phyloP scores from a whole-genome alignment of 2,888 invertebrate species.

The Seira sanloemensis region DNA sequence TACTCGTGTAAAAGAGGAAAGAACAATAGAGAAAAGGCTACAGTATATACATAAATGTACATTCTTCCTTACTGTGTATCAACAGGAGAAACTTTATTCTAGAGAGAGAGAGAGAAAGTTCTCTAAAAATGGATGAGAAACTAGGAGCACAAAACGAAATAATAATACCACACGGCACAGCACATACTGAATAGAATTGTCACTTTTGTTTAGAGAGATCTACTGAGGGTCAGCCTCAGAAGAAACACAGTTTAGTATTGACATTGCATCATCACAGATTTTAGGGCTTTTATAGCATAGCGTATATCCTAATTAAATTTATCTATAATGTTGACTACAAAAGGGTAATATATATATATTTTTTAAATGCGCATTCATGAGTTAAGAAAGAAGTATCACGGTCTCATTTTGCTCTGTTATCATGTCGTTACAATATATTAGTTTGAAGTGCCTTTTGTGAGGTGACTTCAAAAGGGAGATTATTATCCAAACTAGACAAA shows the following conservation, averaged over 20 bases:
- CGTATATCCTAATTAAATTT: no score
- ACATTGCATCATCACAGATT: neutral
- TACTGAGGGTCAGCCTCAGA: conserved; percentile 13
- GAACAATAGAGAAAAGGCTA: neutral
- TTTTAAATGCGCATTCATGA: no score
- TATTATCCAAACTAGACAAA: no score
- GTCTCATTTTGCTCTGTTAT: no score
- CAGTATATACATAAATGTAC: neutral
- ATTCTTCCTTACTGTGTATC: neutral
- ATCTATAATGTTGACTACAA: no score
- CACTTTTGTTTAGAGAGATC: neutral
- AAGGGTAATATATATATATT: no score
- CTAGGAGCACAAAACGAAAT: neutral
- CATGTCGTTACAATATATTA: no score
- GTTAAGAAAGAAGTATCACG: no score
- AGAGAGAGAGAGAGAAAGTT: neutral
- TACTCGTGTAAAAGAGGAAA: neutral
- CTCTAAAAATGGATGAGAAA: neutral
- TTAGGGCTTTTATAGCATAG: no score
- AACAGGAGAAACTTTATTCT: neutral
- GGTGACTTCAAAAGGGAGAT: no score
- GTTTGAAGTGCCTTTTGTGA: no score
- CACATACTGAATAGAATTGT: neutral
- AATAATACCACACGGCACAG: neutral
- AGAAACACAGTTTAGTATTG: neutral